Evolutionary conservation across 2,113 vertebrate species (phyloP).

Genomic region (Dipodomys spectabilis): DNA sequence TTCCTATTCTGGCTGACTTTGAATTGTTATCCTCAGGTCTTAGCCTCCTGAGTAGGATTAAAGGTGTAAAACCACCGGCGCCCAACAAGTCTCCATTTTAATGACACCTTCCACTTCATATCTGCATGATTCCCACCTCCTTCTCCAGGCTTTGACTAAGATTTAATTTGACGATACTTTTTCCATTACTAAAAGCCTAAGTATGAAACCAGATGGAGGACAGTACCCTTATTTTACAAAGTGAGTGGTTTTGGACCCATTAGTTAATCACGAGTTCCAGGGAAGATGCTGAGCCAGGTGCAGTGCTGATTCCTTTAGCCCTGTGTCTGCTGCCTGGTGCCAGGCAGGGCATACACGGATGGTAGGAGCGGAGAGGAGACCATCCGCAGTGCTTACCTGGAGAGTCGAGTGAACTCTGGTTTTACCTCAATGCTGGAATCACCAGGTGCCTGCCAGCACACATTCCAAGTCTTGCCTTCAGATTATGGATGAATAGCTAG

Average conservation of each 20-base stretch:
- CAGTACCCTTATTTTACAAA: neutral
- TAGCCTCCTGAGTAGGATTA: neutral
- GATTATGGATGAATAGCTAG: neutral
- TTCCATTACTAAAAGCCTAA: conserved; percentile 1
- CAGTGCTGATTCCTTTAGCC: neutral
- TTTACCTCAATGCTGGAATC: conserved; percentile 1
- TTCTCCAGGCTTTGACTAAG: neutral
- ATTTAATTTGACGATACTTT: conserved; percentile 30
- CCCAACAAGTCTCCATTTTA: neutral
- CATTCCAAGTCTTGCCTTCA: neutral
- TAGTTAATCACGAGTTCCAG: too few relatives aligned
- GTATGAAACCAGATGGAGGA: neutral
- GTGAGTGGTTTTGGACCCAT: too few relatives aligned
- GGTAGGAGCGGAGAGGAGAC: neutral
- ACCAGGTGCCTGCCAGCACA: neutral
- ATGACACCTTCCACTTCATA: neutral
- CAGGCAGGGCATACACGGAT: neutral
- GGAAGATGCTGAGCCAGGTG: neutral
- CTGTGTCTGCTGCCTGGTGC: neutral
- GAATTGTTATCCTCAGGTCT: too few relatives aligned
- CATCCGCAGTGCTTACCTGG: neutral
- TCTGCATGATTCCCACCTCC: neutral
- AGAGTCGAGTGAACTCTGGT: neutral
- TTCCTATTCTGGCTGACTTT: too few relatives aligned
- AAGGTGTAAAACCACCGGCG: neutral